These are phyloP conservation scores for Pangasius djambal DNA, from an alignment of 2,797 vertebrate genomes.

Conservation along the genomic window DNA sequence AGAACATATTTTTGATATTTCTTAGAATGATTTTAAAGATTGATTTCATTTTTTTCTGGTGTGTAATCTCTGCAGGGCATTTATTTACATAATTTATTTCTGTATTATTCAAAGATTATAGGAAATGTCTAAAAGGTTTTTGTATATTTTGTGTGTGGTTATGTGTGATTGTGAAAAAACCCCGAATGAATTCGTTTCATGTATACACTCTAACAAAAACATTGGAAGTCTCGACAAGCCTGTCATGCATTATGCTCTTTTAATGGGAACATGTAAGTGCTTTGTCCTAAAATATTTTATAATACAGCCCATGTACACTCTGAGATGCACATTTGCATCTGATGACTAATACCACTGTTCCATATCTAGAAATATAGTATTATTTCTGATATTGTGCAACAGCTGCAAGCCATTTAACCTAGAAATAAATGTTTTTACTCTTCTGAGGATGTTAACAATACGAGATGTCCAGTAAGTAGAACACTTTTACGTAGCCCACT, in stretches of 20 bases:
- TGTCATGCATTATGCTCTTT: constrained; percentile 15
- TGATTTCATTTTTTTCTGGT: constrained; percentile 61
- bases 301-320: background rate
- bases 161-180: constrained; percentile 38
- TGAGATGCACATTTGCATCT: constrained; percentile 2
- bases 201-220: constrained; percentile 13
- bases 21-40: constrained; percentile 67
- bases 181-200: background rate
- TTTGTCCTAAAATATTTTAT: constrained; percentile 20
- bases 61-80: constrained; percentile 63
- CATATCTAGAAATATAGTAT: background rate
- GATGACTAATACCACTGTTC: constrained; percentile 21
- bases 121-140: constrained; percentile 17
- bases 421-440: background rate
- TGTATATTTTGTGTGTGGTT: constrained; percentile 32
- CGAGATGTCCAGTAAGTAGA: background rate
- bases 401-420: constrained; percentile 14
- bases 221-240: background rate
- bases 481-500: background rate
- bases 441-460: background rate
- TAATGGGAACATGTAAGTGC: constrained; percentile 11
- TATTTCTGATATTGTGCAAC: background rate
- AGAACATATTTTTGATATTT: constrained; percentile 83
- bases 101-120: constrained; percentile 54
- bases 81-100: constrained; percentile 66